These are phyloP conservation scores for Micromussa lordhowensis DNA, from an alignment of 92 coral and sea anemone species.

Conservation along the genomic window DNA sequence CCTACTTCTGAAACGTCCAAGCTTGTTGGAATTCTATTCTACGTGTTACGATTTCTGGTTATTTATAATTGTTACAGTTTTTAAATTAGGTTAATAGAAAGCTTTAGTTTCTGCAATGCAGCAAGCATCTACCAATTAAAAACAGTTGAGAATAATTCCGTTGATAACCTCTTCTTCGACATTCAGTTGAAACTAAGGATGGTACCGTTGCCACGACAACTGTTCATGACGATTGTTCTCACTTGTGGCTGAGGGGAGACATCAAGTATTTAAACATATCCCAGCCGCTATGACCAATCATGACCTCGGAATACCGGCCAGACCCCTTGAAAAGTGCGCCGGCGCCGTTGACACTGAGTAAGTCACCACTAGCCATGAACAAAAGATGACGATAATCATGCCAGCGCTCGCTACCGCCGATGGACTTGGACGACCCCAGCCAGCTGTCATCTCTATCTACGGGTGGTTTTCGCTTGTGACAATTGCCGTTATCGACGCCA, in stretches of 20 bases:
- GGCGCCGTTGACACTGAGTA: background rate
- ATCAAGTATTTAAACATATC: slow-evolving; percentile 18
- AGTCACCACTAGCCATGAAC: slow-evolving; percentile 1
- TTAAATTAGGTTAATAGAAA: no score
- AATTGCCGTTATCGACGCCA: slow-evolving; percentile 11
- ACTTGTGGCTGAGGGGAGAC: background rate
- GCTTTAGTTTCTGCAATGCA: no score
- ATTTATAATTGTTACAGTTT: no score
- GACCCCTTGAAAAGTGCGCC: background rate
- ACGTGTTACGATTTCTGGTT: no score
- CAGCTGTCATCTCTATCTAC: background rate
- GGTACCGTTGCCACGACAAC: background rate
- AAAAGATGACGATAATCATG: background rate
- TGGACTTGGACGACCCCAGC: background rate
- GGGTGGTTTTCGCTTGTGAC: slow-evolving; percentile 11
- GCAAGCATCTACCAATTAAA: no score
- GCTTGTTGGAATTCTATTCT: no score
- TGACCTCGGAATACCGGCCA: slow-evolving; percentile 10
- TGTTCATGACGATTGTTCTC: no score
- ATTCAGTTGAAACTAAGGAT: background rate
- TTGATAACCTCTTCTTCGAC: no score
- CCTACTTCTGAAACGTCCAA: no score
- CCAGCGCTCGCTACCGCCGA: slow-evolving; percentile 9
- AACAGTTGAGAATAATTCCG: no score
- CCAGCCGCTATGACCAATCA: slow-evolving; percentile 41